Evolutionary conservation across 2,797 vertebrate genomes (phyloP).

Genomic region (Anas acuta): DNA sequence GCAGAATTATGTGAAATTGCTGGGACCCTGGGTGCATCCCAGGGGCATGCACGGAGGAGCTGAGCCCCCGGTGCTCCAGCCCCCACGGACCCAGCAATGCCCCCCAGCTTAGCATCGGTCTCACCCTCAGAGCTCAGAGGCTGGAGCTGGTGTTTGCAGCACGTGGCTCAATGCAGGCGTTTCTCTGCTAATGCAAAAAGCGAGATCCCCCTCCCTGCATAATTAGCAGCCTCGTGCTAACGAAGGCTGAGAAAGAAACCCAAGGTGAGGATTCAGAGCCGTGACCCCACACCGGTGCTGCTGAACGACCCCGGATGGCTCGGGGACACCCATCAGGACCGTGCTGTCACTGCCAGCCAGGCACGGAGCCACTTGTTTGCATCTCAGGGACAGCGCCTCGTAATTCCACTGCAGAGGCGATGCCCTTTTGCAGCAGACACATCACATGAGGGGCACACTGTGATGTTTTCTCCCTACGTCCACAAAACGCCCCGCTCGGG

Average conservation of each 20-base stretch:
- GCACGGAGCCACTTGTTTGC: background rate
- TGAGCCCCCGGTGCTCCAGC: no score
- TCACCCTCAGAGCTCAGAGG: rapidly evolving
- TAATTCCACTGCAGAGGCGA: background rate
- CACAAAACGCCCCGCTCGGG: background rate
- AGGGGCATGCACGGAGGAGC: rapidly evolving
- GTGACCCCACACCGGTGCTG: rapidly evolving
- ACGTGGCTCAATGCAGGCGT: rapidly evolving
- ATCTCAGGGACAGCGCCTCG: background rate
- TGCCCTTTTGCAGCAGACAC: background rate
- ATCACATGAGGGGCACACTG: background rate
- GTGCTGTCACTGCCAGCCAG: background rate
- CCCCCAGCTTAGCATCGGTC: background rate
- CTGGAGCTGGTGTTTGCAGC: background rate
- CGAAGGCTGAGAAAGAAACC: background rate
- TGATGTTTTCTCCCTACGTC: background rate
- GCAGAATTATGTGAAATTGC: rapidly evolving
- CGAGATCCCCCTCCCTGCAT: background rate
- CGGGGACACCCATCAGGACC: background rate
- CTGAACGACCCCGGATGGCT: background rate
- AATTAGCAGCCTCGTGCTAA: background rate
- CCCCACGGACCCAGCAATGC: no score
- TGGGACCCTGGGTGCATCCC: background rate
- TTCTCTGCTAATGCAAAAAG: background rate
- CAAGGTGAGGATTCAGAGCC: background rate